Conservation (phyloP, 2,797 vertebrate genomes). For the Vespertilio murinus region DNA sequence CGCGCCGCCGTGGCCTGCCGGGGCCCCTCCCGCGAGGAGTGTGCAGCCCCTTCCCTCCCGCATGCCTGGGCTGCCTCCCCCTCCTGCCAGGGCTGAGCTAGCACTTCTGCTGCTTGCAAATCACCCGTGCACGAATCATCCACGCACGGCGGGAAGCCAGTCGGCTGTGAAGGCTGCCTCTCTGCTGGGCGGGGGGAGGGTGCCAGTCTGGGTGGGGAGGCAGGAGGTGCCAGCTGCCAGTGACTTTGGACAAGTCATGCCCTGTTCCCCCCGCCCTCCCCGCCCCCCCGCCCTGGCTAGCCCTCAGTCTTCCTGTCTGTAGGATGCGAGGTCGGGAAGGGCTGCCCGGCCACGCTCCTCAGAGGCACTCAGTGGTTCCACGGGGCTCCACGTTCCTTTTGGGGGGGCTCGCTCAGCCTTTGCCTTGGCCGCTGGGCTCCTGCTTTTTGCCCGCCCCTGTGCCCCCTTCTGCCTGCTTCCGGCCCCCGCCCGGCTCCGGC, state of each 20-base stretch:
- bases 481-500: neutral
- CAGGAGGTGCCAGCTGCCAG: neutral
- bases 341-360: rapidly evolving
- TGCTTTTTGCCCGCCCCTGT: neutral
- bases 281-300: rapidly evolving
- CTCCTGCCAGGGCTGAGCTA: neutral
- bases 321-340: neutral
- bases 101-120: neutral
- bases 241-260: neutral
- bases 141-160: neutral
- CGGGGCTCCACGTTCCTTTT: rapidly evolving
- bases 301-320: neutral
- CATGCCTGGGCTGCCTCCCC: neutral
- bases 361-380: neutral
- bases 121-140: neutral
- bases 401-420: rapidly evolving
- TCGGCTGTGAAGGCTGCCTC: neutral
- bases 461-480: neutral
- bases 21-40: neutral
- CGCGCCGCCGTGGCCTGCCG: neutral
- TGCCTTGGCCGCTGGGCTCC: neutral
- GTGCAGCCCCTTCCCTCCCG: neutral
- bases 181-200: neutral
- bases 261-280: too few relatives aligned
- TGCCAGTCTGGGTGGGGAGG: neutral